phyloP scores from a whole-genome alignment of 2,113 vertebrate genomes.

The Hemibagrus wyckioides region DNA sequence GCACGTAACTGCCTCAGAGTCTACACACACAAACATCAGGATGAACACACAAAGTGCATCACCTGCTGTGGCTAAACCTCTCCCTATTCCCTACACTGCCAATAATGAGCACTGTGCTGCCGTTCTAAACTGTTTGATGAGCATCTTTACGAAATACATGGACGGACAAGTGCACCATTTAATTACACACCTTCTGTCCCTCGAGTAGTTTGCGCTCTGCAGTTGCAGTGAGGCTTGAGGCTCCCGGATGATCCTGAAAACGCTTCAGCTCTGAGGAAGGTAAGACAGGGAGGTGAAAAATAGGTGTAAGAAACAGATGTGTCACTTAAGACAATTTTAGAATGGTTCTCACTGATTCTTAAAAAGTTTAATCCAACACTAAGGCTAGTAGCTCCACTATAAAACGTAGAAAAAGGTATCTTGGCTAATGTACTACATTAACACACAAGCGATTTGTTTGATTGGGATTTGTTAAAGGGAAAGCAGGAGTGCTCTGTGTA shows the following conservation, averaged over 20 bases:
- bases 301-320: not conserved
- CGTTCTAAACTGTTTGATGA: too few relatives aligned
- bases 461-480: not conserved
- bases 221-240: conserved; percentile 73
- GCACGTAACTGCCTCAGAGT: conserved; percentile 82
- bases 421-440: not conserved
- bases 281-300: not conserved
- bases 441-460: not conserved
- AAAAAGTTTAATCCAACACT: not conserved
- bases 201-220: conserved; percentile 90
- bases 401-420: not conserved
- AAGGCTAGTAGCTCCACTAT: not conserved
- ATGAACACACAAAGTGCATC: not conserved
- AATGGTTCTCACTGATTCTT: not conserved
- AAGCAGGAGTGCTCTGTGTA: not conserved
- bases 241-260: conserved; percentile 76
- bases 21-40: conserved; percentile 62
- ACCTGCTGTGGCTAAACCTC: not conserved
- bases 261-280: conserved; percentile 78
- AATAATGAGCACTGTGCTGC: not conserved
- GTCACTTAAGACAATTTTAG: not conserved
- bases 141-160: not conserved
- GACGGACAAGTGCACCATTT: not conserved
- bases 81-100: not conserved
- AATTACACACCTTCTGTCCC: conserved; percentile 79